phyloP scores from a whole-genome alignment of 2,888 invertebrate species.

The Lypha dubia region DNA sequence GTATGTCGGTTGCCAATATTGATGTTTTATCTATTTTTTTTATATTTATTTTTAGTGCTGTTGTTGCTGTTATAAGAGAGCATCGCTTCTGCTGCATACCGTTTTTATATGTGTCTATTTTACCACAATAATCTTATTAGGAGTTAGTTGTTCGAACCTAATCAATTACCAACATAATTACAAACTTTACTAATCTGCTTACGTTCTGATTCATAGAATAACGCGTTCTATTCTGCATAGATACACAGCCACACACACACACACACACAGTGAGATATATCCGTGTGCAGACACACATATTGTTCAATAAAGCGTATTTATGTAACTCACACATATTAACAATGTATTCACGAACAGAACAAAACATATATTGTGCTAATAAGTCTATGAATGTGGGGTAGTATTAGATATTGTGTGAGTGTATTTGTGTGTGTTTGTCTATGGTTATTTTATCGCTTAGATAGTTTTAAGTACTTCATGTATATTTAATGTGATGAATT shows the following conservation, averaged over 20 bases:
- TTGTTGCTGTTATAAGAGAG: slow-evolving; percentile 3
- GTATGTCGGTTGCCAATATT: slow-evolving; percentile 42
- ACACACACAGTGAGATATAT: not conserved
- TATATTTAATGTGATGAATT: slow-evolving; percentile 63
- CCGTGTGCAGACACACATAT: not conserved
- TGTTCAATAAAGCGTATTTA: not conserved
- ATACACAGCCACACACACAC: not conserved
- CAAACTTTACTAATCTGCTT: slow-evolving; percentile 83
- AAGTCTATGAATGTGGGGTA: slow-evolving; percentile 14
- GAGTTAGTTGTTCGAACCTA: slow-evolving; percentile 84
- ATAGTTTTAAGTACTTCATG: slow-evolving; percentile 58
- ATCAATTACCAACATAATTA: slow-evolving; percentile 84
- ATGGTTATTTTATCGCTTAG: slow-evolving; percentile 3
- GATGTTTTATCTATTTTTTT: slow-evolving; percentile 38
- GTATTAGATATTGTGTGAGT: not conserved
- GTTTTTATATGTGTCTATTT: slow-evolving; percentile 72
- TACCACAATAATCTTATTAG: slow-evolving; percentile 84
- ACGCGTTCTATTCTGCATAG: slow-evolving; percentile 33
- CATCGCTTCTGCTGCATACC: slow-evolving; percentile 46
- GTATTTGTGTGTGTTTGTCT: not conserved
- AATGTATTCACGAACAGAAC: slow-evolving; percentile 7
- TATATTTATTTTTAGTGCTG: not conserved
- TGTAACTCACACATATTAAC: slow-evolving; percentile 9
- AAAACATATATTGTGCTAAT: slow-evolving; percentile 24
- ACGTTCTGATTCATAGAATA: slow-evolving; percentile 73